Percentiles rank a stretch among this genome's conserved stretches.
Evolutionary conservation across 2,797 vertebrate genomes (phyloP).

Genomic region (Typhlichthys eigenmanni): DNA sequence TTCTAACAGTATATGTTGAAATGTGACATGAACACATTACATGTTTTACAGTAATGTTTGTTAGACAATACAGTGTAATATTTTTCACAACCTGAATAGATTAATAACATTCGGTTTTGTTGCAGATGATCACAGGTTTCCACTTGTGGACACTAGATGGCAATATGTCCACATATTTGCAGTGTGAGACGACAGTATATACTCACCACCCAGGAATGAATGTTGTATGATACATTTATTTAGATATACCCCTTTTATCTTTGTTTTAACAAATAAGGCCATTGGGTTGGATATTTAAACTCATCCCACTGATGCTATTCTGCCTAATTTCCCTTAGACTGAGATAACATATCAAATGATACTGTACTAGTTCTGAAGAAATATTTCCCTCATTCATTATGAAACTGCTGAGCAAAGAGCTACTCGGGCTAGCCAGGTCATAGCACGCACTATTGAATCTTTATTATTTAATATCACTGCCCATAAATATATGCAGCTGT

Average conservation of each 20-base stretch:
- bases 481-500: slow-evolving; percentile 28
- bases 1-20: not conserved
- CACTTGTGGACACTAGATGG: slow-evolving; percentile 30
- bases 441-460: not conserved
- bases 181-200: too few species aligned
- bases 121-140: slow-evolving; percentile 16
- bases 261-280: too few species aligned
- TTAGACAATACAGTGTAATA: too few species aligned
- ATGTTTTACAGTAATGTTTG: too few species aligned
- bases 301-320: too few species aligned
- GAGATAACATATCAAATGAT: not conserved
- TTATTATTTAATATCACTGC: slow-evolving; percentile 36
- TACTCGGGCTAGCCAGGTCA: slow-evolving; percentile 12
- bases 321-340: too few species aligned
- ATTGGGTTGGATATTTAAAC: too few species aligned
- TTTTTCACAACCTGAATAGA: not conserved
- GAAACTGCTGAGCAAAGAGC: slow-evolving; percentile 38
- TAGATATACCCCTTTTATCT: too few species aligned
- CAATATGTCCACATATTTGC: slow-evolving; percentile 10
- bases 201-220: too few species aligned
- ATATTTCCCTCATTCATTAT: slow-evolving; percentile 22
- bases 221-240: too few species aligned
- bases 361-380: not conserved
- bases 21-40: not conserved
- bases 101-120: too few species aligned